These are phyloP conservation scores for Arctocebus calabarensis DNA, from an alignment of 2,797 vertebrate species.

Conservation along the genomic window DNA sequence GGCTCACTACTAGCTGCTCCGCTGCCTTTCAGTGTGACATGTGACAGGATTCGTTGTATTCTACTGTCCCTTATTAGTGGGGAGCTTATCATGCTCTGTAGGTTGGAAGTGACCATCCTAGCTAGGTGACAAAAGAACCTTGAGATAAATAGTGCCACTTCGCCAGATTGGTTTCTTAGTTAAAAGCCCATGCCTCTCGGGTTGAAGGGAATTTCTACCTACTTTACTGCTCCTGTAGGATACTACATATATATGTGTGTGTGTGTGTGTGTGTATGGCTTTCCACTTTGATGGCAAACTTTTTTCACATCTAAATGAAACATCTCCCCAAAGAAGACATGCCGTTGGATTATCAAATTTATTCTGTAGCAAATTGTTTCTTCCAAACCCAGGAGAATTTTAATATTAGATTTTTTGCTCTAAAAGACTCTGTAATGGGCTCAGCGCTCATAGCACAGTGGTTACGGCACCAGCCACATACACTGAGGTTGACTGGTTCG, in stretches of 20 bases:
- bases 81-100: not conserved
- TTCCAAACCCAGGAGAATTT: not conserved
- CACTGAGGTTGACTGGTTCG: no score
- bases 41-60: rapidly evolving
- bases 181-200: not conserved
- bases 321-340: not conserved
- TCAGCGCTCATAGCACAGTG: no score
- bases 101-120: not conserved
- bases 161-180: not conserved
- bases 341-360: not conserved
- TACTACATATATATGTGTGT: no score
- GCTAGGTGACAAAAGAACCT: not conserved
- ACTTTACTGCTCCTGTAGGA: not conserved
- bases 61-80: not conserved
- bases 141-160: not conserved
- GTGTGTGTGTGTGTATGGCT: no score
- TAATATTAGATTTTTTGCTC: not conserved
- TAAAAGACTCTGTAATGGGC: not conserved
- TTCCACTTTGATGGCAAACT: not conserved
- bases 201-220: not conserved
- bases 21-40: not conserved
- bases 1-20: not conserved
- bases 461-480: no score
- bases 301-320: not conserved
- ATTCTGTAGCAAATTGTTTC: not conserved